Conservation (phyloP, 1,140 invertebrate genomes). For the Brachionus rotundiformis region DNA sequence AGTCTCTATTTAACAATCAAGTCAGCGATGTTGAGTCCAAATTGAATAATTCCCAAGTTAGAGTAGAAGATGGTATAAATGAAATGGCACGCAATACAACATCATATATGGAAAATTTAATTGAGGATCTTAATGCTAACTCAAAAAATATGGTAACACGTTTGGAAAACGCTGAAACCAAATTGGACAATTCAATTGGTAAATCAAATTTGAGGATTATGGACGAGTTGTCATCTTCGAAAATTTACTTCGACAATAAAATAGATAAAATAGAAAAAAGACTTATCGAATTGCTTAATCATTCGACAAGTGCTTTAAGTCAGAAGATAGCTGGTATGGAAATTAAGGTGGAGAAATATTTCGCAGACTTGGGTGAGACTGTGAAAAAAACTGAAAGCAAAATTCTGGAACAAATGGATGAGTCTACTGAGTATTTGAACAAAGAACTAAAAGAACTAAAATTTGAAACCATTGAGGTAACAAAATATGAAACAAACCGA, state of each 20-base stretch:
- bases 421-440: neutral
- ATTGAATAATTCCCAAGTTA: conserved; percentile 24
- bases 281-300: neutral
- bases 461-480: conserved; percentile 16
- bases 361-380: neutral
- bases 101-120: conserved; percentile 25
- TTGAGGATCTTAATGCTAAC: neutral
- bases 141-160: neutral
- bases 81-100: conserved; percentile 45
- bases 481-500: conserved; percentile 28
- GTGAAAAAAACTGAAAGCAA: conserved; percentile 2
- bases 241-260: conserved; percentile 44
- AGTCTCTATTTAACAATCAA: conserved; percentile 43
- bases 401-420: conserved; percentile 29
- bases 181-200: conserved; percentile 16
- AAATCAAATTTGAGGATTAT: neutral
- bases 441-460: conserved; percentile 26
- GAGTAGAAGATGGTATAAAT: conserved; percentile 44
- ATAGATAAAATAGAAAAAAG: neutral
- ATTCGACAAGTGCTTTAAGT: neutral
- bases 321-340: neutral
- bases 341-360: neutral
- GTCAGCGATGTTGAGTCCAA: conserved; percentile 39
- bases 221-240: conserved; percentile 3
- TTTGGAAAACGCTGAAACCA: neutral